Percentiles rank a stretch among this genome's conserved stretches.
Conservation (phyloP, 30 jellyfish, hydroid and myxozoan species). For the Hydractinia symbiolongicarpus region DNA sequence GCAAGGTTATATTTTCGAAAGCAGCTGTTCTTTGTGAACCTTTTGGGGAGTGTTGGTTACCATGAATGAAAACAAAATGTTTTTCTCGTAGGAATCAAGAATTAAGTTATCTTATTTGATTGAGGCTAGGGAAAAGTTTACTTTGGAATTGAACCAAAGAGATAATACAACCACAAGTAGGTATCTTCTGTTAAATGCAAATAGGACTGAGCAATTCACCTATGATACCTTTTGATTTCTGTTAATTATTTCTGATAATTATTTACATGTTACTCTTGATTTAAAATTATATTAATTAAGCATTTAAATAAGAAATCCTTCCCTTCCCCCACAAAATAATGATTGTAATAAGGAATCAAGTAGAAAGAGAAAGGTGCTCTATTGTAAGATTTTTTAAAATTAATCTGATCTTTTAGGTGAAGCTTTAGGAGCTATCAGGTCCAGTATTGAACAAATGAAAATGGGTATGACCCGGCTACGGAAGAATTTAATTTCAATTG, state of each 20-base stretch:
- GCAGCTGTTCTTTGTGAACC: no score
- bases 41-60: no score
- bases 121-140: slow-evolving; percentile 66
- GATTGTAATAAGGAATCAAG: no score
- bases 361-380: no score
- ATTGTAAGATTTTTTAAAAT: no score
- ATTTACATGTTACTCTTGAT: neutral
- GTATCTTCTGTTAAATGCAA: neutral
- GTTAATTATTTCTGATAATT: neutral
- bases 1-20: no score
- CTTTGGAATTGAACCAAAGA: slow-evolving; percentile 71
- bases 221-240: neutral
- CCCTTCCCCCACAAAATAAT: no score
- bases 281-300: neutral
- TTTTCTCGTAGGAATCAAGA: slow-evolving; percentile 3
- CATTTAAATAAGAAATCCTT: neutral
- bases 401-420: slow-evolving; percentile 50
- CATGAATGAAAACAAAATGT: no score
- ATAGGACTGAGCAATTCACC: neutral
- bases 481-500: slow-evolving; percentile 43
- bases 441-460: slow-evolving; percentile 87
- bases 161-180: slow-evolving; percentile 85
- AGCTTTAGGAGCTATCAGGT: slow-evolving; percentile 95
- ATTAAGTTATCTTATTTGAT: slow-evolving; percentile 44
- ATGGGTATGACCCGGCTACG: slow-evolving; percentile 67